phyloP scores from a whole-genome alignment of 2,888 invertebrate species.

The Melanotus villosus region DNA sequence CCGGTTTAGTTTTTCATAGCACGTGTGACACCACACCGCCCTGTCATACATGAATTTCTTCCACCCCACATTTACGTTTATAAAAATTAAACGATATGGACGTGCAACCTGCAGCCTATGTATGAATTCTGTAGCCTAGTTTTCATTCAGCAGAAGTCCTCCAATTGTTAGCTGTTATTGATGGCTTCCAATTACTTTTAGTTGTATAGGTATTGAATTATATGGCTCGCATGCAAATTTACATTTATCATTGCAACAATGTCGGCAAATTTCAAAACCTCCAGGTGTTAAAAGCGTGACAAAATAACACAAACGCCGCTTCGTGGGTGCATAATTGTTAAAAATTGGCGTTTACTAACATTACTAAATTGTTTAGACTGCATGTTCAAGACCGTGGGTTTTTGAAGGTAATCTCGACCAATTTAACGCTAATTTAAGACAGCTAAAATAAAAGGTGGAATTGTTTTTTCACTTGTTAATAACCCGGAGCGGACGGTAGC shows the following conservation, averaged over 20 bases:
- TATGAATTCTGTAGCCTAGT: constrained; percentile 29
- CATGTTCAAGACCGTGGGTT: constrained; percentile 15
- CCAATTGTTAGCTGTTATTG: constrained; percentile 44
- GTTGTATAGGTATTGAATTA: constrained; percentile 35
- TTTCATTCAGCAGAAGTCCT: constrained; percentile 34
- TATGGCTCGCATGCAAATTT: constrained; percentile 39
- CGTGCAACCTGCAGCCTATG: constrained; percentile 18
- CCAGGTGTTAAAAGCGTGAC: constrained; percentile 19
- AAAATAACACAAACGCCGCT: background rate
- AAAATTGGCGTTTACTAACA: background rate
- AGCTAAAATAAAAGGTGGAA: constrained; percentile 19
- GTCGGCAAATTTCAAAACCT: constrained; percentile 30
- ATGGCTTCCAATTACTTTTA: constrained; percentile 45
- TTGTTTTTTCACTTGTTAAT: constrained; percentile 18
- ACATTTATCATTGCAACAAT: constrained; percentile 24
- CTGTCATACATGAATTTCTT: constrained; percentile 1
- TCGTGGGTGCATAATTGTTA: constrained; percentile 7
- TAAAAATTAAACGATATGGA: constrained; percentile 27
- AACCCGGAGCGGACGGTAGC: constrained; percentile 17
- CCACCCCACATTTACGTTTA: constrained; percentile 20
- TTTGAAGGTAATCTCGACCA: constrained; percentile 20
- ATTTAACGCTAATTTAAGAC: constrained; percentile 21
- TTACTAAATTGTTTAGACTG: constrained; percentile 18
- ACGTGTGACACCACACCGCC: constrained; percentile 9
- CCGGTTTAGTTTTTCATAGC: constrained; percentile 13